phyloP scores from a whole-genome alignment of 2,113 vertebrate species.

The Puffinus mauretanicus region DNA sequence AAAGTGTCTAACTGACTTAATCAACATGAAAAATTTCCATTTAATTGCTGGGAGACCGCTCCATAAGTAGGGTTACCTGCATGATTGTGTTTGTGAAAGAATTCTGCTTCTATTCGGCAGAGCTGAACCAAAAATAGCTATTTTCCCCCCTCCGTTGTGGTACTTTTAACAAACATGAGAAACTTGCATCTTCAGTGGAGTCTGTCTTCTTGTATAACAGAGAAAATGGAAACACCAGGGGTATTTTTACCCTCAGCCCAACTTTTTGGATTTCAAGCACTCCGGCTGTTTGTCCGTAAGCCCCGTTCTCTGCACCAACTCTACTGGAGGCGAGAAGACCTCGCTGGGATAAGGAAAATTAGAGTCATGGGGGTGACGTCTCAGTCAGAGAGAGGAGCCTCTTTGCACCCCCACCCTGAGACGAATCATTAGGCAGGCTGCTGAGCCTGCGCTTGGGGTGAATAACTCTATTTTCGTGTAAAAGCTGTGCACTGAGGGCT shows the following conservation, averaged over 20 bases:
- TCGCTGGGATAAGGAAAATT: rapidly evolving
- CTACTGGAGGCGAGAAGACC: not conserved
- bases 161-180: not conserved
- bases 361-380: not conserved
- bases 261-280: not conserved
- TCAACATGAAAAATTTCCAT: not conserved
- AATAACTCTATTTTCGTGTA: not conserved
- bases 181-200: not conserved
- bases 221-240: not conserved
- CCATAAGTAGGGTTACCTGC: not conserved
- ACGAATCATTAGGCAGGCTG: not conserved
- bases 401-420: not conserved
- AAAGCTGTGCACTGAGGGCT: not conserved
- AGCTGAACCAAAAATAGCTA: not conserved
- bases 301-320: not conserved
- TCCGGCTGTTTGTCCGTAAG: not conserved
- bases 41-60: not conserved
- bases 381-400: not conserved
- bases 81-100: not conserved
- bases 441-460: not conserved
- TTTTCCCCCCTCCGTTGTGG: too few species aligned
- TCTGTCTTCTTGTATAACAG: not conserved
- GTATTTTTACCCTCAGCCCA: not conserved
- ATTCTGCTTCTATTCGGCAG: not conserved
- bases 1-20: not conserved